Evolutionary conservation across 2,797 vertebrate species (phyloP), one percentile per base, ranked within the genome.

Genomic region (Enteromius unitaeniatus): DNA sequence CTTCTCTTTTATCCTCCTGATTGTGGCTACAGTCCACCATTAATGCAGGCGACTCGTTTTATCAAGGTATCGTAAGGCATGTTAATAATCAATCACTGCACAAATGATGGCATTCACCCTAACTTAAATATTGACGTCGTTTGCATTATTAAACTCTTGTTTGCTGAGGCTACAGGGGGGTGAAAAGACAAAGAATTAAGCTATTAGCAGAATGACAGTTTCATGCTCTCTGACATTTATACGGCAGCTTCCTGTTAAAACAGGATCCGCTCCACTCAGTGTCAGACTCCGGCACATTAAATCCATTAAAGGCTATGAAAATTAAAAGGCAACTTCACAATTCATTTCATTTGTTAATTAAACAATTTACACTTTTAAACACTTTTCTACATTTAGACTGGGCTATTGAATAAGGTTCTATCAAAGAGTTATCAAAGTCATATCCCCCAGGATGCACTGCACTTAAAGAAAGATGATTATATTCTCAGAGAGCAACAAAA

Each of bases 271-370:
- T 84, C 51, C 82, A 78, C 65, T 76, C 67, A 2, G 75, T 62
- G 40, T 70, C 67, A 62, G 65, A 51, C 67, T 62, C 37, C 4
- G 55, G 67, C 82, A 78, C 75, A 72, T 84, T 70, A 84, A 78
- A 78, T 68, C 28, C 55, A 72, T 84, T 70, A 78, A 78, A 84
- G 82, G 21, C 75, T 70, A 84, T 78, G 53, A 70, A 78, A 84
- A 72, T 84, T 70, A 78, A 78, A 84, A 78, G 82, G 40, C 75
- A 72, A 34, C 75, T 78, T 78, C 82, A 70, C 82, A 84, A 78
- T 78, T 70, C 65, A 72, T 64, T 84, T 70, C 19, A 37, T 78
- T 78, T 84, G 53, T 84, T 84, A 85, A 85, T 85, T 75, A 76
- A 80, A 85, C 70, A 81, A 45, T 76, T 85, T 74, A 81, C 72